phyloP scores from a whole-genome alignment of 2,888 invertebrate genomes.

The Tenthredo distinguenda region DNA sequence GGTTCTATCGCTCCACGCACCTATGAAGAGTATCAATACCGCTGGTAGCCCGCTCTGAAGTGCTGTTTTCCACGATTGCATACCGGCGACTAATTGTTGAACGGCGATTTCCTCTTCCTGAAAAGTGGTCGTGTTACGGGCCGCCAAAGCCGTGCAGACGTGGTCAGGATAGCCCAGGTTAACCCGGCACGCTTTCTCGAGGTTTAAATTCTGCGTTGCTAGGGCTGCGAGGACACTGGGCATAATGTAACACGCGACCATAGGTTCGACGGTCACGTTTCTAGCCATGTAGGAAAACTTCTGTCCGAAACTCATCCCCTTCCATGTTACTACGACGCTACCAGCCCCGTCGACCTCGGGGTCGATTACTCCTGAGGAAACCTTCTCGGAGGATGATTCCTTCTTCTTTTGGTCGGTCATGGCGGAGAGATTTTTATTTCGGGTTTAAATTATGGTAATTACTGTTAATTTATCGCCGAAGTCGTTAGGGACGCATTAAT shows the following conservation, averaged over 20 bases:
- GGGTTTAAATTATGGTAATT: background rate
- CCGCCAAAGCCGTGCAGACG: slow-evolving; percentile 88
- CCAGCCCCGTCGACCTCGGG: slow-evolving; percentile 46
- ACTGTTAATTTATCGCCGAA: background rate
- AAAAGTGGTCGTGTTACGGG: slow-evolving; percentile 85
- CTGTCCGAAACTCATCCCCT: slow-evolving; percentile 80
- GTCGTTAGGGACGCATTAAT: slow-evolving; percentile 26
- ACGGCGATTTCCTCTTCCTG: slow-evolving; percentile 82
- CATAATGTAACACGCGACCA: slow-evolving; percentile 87
- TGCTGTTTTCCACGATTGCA: slow-evolving; percentile 93
- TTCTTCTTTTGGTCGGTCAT: slow-evolving; percentile 55
- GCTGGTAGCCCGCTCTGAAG: slow-evolving; percentile 92
- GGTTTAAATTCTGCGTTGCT: slow-evolving; percentile 91
- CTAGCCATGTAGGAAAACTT: slow-evolving; percentile 81
- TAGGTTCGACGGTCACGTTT: slow-evolving; percentile 88
- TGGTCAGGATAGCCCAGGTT: slow-evolving; percentile 87
- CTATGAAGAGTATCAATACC: slow-evolving; percentile 89
- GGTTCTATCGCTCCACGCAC: slow-evolving; percentile 83
- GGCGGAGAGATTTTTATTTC: slow-evolving; percentile 3
- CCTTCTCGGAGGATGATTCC: slow-evolving; percentile 15
- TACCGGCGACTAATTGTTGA: slow-evolving; percentile 84
- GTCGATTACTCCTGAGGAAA: slow-evolving; percentile 41
- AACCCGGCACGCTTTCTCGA: slow-evolving; percentile 93
- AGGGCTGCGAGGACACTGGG: slow-evolving; percentile 84
- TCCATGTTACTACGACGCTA: slow-evolving; percentile 73